phyloP scores from a whole-genome alignment of 2,797 vertebrate species.

The Florisuga fusca region DNA sequence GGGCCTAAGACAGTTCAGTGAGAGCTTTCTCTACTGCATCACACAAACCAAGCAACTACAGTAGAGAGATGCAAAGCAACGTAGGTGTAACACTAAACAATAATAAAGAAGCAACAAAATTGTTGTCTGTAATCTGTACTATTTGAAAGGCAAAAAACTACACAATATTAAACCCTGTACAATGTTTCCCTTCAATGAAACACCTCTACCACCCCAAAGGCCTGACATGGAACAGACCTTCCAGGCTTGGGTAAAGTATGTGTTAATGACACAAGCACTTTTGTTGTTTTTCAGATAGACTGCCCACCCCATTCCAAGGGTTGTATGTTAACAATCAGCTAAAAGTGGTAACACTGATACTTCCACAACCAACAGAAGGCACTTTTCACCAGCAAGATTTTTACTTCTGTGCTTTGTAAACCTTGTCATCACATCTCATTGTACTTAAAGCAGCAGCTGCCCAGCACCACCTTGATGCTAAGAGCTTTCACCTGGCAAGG shows the following conservation, averaged over 20 bases:
- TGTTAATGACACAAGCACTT: not conserved
- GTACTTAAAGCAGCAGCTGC: fast-evolving
- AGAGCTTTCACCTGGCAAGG: not conserved
- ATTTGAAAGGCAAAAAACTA: not conserved
- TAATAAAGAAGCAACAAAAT: not conserved
- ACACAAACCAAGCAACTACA: not conserved
- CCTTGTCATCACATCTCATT: not conserved
- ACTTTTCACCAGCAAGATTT: fast-evolving
- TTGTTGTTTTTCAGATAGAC: not conserved
- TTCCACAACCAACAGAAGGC: not conserved
- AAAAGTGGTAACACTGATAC: not conserved
- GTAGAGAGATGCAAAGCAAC: not conserved
- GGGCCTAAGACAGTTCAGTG: not conserved
- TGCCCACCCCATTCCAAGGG: not conserved
- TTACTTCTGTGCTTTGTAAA: not conserved
- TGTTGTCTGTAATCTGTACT: not conserved
- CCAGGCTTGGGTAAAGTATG: not conserved
- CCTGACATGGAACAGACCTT: not conserved
- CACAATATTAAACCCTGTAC: not conserved
- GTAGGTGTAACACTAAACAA: not conserved
- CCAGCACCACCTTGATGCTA: fast-evolving
- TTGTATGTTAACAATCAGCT: not conserved
- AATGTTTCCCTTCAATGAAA: not conserved
- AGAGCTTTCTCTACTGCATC: not conserved
- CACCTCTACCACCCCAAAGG: not conserved